Conservation (phyloP, 2,888 invertebrate species). For the Lasioglossum malachurum region DNA sequence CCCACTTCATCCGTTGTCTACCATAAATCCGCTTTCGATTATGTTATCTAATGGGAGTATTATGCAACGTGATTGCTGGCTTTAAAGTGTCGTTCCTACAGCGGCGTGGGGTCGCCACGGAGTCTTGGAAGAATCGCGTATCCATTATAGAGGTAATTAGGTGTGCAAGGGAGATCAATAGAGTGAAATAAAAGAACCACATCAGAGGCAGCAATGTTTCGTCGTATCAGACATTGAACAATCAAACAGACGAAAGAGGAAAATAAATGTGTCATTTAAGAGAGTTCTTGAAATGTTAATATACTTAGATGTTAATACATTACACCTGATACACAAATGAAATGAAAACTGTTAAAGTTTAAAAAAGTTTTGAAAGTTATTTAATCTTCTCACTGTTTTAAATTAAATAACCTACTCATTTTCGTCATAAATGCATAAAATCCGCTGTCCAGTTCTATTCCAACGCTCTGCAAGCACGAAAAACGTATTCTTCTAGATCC, state of each 20-base stretch:
- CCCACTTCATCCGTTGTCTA: constrained; percentile 62
- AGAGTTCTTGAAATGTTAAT: background rate
- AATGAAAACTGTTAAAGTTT: background rate
- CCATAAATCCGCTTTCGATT: constrained; percentile 84
- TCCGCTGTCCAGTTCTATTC: background rate
- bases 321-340: background rate
- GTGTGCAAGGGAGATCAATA: background rate
- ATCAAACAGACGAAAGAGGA: background rate
- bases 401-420: background rate
- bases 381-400: too few species aligned
- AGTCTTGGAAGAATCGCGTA: constrained; percentile 59
- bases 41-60: constrained; percentile 84
- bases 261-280: background rate
- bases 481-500: background rate
- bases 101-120: constrained; percentile 37
- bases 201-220: background rate
- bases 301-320: background rate
- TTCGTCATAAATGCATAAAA: background rate
- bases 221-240: background rate
- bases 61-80: constrained; percentile 83
- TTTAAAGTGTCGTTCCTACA: constrained; percentile 71
- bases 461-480: background rate
- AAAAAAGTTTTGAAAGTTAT: too few species aligned
- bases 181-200: background rate
- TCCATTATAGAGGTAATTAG: constrained; percentile 65